These are phyloP conservation scores for Anser brachyrhynchus DNA, from an alignment of 2,113 vertebrate genomes.

Conservation along the genomic window DNA sequence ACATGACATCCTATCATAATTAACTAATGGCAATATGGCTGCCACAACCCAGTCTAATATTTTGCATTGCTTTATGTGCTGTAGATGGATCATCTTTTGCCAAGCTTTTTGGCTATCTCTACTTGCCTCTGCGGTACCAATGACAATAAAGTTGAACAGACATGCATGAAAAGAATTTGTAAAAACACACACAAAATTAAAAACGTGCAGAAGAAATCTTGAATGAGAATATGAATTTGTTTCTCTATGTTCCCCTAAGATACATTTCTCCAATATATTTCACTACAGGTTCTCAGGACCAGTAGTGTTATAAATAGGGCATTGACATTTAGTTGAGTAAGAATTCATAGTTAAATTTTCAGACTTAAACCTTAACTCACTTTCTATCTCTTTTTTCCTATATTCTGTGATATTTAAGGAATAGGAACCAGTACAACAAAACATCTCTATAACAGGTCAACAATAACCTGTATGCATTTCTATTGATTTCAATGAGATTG, in stretches of 20 bases:
- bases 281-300: not conserved
- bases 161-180: not conserved
- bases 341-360: not conserved
- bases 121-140: not conserved
- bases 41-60: not conserved
- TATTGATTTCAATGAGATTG: not conserved
- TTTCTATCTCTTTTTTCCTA: not conserved
- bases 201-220: not conserved
- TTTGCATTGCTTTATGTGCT: not conserved
- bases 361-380: not conserved
- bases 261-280: not conserved
- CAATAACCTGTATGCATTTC: not conserved
- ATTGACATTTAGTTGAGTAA: not conserved
- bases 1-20: not conserved
- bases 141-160: not conserved
- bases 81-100: not conserved
- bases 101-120: not conserved
- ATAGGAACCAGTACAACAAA: not conserved
- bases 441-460: not conserved
- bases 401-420: not conserved
- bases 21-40: constrained; percentile 16
- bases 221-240: not conserved
- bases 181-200: not conserved
- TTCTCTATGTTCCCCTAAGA: not conserved
- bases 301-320: not conserved